phyloP scores from a whole-genome alignment of 2,113 vertebrate species.

The Thermophis baileyi region DNA sequence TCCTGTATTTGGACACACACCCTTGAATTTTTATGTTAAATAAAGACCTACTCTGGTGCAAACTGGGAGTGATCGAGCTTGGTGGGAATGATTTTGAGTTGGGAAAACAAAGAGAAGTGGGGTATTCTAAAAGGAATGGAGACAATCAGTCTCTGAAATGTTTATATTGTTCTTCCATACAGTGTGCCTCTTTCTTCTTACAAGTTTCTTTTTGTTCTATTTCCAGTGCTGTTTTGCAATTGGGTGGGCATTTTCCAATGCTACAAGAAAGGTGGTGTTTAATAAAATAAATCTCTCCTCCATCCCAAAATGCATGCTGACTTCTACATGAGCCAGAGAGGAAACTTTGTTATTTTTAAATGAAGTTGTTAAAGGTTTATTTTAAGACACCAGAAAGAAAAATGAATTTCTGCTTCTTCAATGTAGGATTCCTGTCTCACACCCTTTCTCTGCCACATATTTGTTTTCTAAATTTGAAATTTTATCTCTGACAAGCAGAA shows the following conservation, averaged over 20 bases:
- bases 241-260: neutral
- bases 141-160: neutral
- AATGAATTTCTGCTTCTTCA: neutral
- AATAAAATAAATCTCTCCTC: neutral
- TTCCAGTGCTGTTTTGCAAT: neutral
- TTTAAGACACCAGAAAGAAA: neutral
- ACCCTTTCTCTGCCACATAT: neutral
- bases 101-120: neutral
- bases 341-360: neutral
- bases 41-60: neutral
- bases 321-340: neutral
- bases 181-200: neutral
- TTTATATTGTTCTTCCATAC: neutral
- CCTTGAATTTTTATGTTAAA: neutral
- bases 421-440: neutral
- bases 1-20: neutral
- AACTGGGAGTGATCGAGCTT: neutral
- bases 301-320: neutral
- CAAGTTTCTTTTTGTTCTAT: conserved; percentile 4
- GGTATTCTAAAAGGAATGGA: neutral
- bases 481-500: neutral
- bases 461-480: neutral
- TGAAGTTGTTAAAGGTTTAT: neutral
- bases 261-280: neutral
- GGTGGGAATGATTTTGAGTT: neutral